A percentile compares a stretch with the other conserved stretches of the same genome.
Evolutionary conservation across 1,140 invertebrate species (phyloP).

Genomic region (Leptinotarsa defecta): DNA sequence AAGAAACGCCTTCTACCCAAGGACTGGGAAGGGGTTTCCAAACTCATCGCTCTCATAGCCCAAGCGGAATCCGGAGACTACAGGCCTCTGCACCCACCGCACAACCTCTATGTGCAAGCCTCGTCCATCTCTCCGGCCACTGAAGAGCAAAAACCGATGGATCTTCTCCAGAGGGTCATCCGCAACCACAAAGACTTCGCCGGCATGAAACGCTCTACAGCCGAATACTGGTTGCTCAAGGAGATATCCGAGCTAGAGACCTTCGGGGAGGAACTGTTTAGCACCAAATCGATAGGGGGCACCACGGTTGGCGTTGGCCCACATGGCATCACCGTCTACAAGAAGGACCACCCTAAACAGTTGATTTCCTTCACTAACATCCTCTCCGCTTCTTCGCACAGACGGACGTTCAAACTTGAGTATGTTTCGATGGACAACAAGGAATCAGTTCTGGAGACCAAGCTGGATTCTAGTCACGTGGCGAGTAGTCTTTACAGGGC

Average conservation of each 20-base stretch:
- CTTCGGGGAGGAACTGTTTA: slow-evolving; percentile 84
- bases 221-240: slow-evolving; percentile 81
- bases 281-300: slow-evolving; percentile 63
- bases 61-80: slow-evolving; percentile 74
- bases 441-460: slow-evolving; percentile 74
- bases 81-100: slow-evolving; percentile 63
- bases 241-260: slow-evolving; percentile 76
- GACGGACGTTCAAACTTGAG: slow-evolving; percentile 74
- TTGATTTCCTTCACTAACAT: slow-evolving; percentile 81
- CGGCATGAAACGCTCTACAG: slow-evolving; percentile 64
- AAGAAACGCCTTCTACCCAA: slow-evolving; percentile 71
- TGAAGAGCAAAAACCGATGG: slow-evolving; percentile 63
- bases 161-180: slow-evolving; percentile 67
- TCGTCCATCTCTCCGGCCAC: slow-evolving; percentile 51
- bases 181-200: slow-evolving; percentile 66
- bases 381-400: slow-evolving; percentile 75
- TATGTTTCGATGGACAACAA: slow-evolving; percentile 73
- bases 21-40: slow-evolving; percentile 71
- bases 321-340: slow-evolving; percentile 77
- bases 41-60: slow-evolving; percentile 75
- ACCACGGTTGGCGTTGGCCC: slow-evolving; percentile 73
- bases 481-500: slow-evolving; percentile 82
- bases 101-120: slow-evolving; percentile 61
- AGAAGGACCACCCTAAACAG: slow-evolving; percentile 67
- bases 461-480: slow-evolving; percentile 76